Base-by-base conservation (phyloP, 2,797 vertebrate species). In the Otus scops region DNA sequence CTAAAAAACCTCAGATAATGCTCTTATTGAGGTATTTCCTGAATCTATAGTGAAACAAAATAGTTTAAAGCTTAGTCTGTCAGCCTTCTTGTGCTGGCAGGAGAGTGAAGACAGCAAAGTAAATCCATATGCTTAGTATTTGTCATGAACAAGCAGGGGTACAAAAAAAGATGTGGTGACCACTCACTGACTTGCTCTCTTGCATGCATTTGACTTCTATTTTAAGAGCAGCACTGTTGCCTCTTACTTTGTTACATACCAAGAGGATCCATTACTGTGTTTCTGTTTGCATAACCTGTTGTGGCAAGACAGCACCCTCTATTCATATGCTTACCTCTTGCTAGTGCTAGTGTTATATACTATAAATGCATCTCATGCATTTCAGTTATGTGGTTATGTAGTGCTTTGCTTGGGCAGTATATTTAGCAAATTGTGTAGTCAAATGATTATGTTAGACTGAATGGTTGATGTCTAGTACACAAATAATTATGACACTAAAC, bases 401-500 rank as follows among this genome's bases (percentile, higher is more conserved):
- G 22, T 26, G 39, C 32, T 69, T 74, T 93, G 59, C 80, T 84
- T 54, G 85, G 88, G 71, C 85, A 91, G 92, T 85, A 79, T 89
- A 89, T 93, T 95, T 91, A 90, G 59, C 64, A 95, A 87, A 85
- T 89, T 56, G 74, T 71, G 76, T 71, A 85, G 89, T 94, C 59
- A 93, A 85, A 91, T 86, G 85, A 92, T 96, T 95, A 85, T 85
- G 82, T 95, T 75, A 88, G 57, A 78, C 88, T 92, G 92, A 94
- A 76, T 39, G 93, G 80, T 43, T 97, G 88, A 88, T 23, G 48
- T 91, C 92, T 88, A 93, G 94, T 84, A 94, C 54, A 80, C 85
- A 89, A 96, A 80, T 93, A 70, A 90, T 96, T 94, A 88, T 91
- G 94, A 95, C 89, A 85, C 87, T 24, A 73, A 96, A 89, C 94